Percentiles rank a stretch among this genome's conserved stretches.
Conservation (phyloP, 2,113 vertebrate genomes). For the Hippocampus barbouri region DNA sequence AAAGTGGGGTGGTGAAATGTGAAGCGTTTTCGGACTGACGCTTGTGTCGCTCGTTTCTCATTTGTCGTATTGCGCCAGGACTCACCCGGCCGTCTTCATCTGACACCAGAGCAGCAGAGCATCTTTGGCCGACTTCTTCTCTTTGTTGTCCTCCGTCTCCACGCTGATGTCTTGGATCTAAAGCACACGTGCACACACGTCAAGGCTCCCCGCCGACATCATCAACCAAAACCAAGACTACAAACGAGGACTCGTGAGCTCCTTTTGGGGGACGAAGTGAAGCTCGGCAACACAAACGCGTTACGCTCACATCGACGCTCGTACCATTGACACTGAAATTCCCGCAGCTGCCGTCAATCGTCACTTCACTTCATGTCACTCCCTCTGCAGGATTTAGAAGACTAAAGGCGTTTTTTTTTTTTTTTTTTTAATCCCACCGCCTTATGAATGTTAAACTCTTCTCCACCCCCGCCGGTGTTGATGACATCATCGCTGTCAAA, state of each 20-base stretch:
- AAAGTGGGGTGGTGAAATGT: no score
- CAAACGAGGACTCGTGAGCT: no score
- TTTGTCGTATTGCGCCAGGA: no score
- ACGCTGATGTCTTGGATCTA: conserved; percentile 99
- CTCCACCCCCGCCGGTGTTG: not conserved
- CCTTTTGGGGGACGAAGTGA: no score
- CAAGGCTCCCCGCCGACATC: not conserved
- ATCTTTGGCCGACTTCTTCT: conserved; percentile 98
- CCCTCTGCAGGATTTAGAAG: conserved; percentile 31
- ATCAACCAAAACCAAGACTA: no score
- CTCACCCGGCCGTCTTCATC: conserved; percentile 99
- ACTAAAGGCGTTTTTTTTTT: conserved; percentile 14
- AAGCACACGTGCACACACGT: conserved; percentile 25
- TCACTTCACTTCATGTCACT: conserved; percentile 21
- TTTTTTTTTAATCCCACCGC: conserved; percentile 45
- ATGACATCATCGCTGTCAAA: not conserved
- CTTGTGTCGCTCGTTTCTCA: no score
- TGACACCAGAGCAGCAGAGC: conserved; percentile 98
- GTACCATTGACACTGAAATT: not conserved
- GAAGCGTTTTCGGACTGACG: no score
- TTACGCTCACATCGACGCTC: not conserved
- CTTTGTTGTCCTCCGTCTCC: conserved; percentile 98
- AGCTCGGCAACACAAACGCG: not conserved
- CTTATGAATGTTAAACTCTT: conserved; percentile 45
- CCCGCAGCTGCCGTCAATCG: conserved; percentile 5